A percentile compares a stretch with the other conserved stretches of the same genome.
Evolutionary conservation across 2,797 vertebrate genomes (phyloP).

Genomic region (Cuniculus paca): DNA sequence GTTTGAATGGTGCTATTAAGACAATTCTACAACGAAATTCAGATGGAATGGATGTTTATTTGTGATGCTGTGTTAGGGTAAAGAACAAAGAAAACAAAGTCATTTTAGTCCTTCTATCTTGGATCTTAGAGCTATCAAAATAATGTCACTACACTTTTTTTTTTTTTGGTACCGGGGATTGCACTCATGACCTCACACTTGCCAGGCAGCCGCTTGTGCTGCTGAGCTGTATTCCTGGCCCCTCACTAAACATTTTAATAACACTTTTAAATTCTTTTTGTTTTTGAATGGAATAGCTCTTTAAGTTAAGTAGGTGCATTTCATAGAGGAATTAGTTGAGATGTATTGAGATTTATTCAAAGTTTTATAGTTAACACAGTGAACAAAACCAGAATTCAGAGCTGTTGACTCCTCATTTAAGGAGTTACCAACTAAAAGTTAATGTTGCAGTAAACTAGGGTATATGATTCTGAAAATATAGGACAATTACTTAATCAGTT

Average conservation of each 20-base stretch:
- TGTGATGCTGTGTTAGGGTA: background rate
- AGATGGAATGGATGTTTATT: background rate
- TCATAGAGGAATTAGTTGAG: constrained; percentile 49
- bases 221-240: too few species aligned
- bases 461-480: constrained; percentile 31
- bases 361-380: background rate
- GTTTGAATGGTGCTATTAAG: constrained; percentile 11
- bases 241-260: constrained; percentile 34
- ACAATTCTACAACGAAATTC: constrained; percentile 29
- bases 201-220: too few species aligned
- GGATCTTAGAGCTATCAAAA: constrained; percentile 18
- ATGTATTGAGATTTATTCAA: constrained; percentile 20
- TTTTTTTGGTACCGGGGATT: too few species aligned
- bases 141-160: constrained; percentile 41
- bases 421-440: constrained; percentile 43
- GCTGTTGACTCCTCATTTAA: constrained; percentile 35
- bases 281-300: background rate
- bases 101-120: constrained; percentile 23
- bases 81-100: constrained; percentile 31
- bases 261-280: constrained; percentile 9
- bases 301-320: constrained; percentile 48
- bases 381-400: constrained; percentile 18
- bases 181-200: too few species aligned
- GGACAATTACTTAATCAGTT: background rate
- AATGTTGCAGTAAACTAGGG: background rate